Conservation (phyloP, 2,888 invertebrate genomes). For the Callyntrura sp. region DNA sequence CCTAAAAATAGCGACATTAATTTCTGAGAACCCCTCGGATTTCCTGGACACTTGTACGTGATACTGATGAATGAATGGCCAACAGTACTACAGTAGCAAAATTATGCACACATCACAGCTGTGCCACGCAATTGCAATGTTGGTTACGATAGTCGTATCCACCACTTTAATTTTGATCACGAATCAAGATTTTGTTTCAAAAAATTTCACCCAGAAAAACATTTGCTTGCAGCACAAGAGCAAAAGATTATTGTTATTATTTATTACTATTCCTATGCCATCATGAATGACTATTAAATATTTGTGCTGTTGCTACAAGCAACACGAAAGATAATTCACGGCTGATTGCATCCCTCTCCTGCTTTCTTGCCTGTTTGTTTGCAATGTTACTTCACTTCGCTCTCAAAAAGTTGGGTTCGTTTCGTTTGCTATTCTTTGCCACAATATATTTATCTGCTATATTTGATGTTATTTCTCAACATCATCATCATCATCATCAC, state of each 20-base stretch:
- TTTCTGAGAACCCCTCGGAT: too few relatives aligned
- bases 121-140: background rate
- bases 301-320: background rate
- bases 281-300: background rate
- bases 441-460: too few relatives aligned
- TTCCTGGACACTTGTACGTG: too few relatives aligned
- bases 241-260: background rate
- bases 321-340: conserved; percentile 50
- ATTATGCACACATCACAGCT: background rate
- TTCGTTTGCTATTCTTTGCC: background rate
- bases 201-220: conserved; percentile 60
- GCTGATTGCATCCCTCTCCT: conserved; percentile 64
- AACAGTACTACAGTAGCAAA: background rate
- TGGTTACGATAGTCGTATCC: too few relatives aligned
- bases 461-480: too few relatives aligned
- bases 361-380: conserved; percentile 33
- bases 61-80: too few relatives aligned
- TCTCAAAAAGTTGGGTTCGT: background rate
- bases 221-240: conserved; percentile 12
- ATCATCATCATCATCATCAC: too few relatives aligned
- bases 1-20: background rate
- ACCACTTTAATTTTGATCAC: background rate
- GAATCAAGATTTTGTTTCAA: conserved; percentile 48
- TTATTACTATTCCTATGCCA: conserved; percentile 14
- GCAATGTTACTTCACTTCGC: background rate